A percentile compares a stretch with the other conserved stretches of the same genome.
Conservation (phyloP, 2,797 vertebrate species). For the Eulemur coronatus region DNA sequence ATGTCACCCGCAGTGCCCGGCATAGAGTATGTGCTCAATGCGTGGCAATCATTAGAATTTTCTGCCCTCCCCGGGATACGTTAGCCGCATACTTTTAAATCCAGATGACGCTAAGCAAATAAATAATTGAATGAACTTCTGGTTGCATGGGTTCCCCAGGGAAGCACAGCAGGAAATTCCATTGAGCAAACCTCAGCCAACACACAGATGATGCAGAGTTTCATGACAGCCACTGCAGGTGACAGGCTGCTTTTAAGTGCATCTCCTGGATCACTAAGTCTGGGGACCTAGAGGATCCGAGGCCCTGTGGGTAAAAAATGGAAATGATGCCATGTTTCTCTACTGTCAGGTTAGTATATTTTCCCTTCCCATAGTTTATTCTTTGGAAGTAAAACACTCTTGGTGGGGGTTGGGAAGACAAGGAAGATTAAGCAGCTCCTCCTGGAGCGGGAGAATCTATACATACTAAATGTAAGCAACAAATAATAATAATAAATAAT, state of each 20-base stretch:
- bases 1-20: fast-evolving
- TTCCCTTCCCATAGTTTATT: not conserved
- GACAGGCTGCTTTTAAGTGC: fast-evolving
- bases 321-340: not conserved
- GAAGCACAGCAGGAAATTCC: not conserved
- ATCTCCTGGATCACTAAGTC: not conserved
- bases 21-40: not conserved
- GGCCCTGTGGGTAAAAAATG: not conserved
- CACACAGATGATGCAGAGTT: not conserved
- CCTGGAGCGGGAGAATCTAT: not conserved
- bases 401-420: fast-evolving
- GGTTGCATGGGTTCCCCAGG: not conserved
- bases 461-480: not conserved
- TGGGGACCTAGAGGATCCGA: not conserved
- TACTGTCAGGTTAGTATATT: not conserved
- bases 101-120: constrained; percentile 13
- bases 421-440: not conserved
- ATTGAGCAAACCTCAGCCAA: fast-evolving
- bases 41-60: not conserved
- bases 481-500: not conserved
- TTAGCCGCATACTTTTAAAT: not conserved
- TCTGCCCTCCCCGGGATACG: not conserved
- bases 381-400: not conserved
- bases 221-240: not conserved
- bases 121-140: not conserved